Base-by-base conservation (phyloP, 2,797 vertebrate species). In the Poecilia gillii region DNA sequence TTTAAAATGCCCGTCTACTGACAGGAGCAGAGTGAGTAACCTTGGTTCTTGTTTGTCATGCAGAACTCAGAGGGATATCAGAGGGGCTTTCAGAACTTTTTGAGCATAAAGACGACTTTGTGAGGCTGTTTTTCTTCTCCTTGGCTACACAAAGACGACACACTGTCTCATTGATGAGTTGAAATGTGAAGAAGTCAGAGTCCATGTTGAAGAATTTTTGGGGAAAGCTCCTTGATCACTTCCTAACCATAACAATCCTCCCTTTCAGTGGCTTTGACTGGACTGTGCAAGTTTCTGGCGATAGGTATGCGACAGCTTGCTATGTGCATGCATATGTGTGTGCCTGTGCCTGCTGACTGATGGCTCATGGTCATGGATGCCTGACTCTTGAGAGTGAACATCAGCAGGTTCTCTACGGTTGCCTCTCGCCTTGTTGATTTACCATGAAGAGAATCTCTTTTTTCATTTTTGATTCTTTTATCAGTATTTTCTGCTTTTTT, bases 161-260 rank as follows among this genome's bases (percentile, higher is more conserved):
- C 90, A 92, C 85, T 92, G 92, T 90, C 81, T 88, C 80, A 87
- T 84, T 93, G 88, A 92, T 76, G 80, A 88, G 81, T 72, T 89
- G 84, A 95, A 94, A 95, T 95, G 94, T 94, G 92, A 94, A 93
- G 83, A 91, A 92, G 93, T 95, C 94, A 91, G 81, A 94, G 94
- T 96, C 94, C 93, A 89, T 85, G 87, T 73, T 80, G 70, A 94
- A 91, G 94, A 95, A 95, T 95, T 93, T 85, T 85, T 72, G 68
- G 87, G 82, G 78, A 91, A 90, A 85, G 76, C 82, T 90, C 85
- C 90, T 93, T 87, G 83, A 91, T 93, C 88, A 86, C 80, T 90
- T 88, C 82, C 81, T 83, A 77, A 74, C 74, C 59, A 59, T 47
- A 91, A 93, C 92, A 93, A 81, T 83, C 76, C 81, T 70, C 79